Conservation (phyloP, 2,888 invertebrate species). For the Hermaeophaga mercurialis region DNA sequence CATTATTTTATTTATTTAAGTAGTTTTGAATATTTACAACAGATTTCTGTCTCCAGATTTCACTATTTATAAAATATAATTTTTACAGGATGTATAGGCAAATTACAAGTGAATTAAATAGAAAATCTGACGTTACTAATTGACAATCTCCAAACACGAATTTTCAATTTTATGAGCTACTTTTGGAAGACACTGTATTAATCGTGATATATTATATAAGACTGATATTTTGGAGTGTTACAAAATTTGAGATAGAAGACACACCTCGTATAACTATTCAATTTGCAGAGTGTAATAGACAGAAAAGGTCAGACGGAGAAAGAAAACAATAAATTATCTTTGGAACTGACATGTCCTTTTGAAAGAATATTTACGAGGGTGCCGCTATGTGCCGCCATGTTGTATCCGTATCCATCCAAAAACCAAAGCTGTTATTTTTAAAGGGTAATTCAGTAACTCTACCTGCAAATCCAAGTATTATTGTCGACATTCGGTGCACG, state of each 20-base stretch:
- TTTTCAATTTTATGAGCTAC: too few relatives aligned
- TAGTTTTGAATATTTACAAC: too few relatives aligned
- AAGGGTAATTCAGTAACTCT: slow-evolving; percentile 10
- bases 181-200: too few relatives aligned
- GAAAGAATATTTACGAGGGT: slow-evolving; percentile 13
- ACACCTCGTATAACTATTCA: slow-evolving; percentile 7
- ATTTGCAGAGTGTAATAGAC: slow-evolving; percentile 3
- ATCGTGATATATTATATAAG: too few relatives aligned
- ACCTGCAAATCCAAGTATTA: slow-evolving; percentile 20
- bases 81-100: too few relatives aligned
- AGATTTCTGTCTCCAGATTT: too few relatives aligned
- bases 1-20: too few relatives aligned
- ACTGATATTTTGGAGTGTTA: neutral
- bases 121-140: too few relatives aligned
- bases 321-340: slow-evolving; percentile 12
- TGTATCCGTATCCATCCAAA: slow-evolving; percentile 6
- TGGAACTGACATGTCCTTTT: slow-evolving; percentile 2
- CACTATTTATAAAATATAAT: too few relatives aligned
- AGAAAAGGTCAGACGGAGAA: slow-evolving; percentile 2
- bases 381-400: slow-evolving; percentile 1
- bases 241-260: neutral
- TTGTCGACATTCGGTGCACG: slow-evolving; percentile 41
- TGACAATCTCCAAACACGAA: too few relatives aligned
- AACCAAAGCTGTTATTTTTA: slow-evolving; percentile 15
- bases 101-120: too few relatives aligned